These are phyloP conservation scores for Andrena minutula DNA, from an alignment of 2,888 invertebrate species.

Conservation along the genomic window DNA sequence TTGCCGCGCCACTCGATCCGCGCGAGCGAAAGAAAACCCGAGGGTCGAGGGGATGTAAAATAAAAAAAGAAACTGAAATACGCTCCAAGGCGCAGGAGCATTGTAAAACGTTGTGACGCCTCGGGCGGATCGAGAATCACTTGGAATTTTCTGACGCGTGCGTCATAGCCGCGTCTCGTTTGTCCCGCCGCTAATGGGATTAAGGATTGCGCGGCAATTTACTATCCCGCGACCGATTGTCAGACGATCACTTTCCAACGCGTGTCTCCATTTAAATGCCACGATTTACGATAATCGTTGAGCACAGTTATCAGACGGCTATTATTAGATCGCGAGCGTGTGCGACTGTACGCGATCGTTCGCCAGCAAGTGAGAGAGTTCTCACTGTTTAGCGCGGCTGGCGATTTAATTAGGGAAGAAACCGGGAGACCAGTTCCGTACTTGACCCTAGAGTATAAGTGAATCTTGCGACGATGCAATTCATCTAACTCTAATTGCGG, in stretches of 20 bases:
- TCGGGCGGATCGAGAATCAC: constrained; percentile 35
- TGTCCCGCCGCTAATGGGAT: constrained; percentile 25
- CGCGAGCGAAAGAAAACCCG: constrained; percentile 19
- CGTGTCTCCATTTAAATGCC: not conserved
- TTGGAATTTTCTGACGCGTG: constrained; percentile 28
- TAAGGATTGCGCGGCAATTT: constrained; percentile 19
- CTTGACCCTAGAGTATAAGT: constrained; percentile 1
- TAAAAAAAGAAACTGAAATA: not conserved
- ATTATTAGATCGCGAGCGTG: constrained; percentile 31
- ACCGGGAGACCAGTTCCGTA: constrained; percentile 7
- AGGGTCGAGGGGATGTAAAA: not conserved
- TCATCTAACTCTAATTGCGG: too few relatives aligned
- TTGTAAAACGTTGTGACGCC: not conserved
- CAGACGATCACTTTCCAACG: not conserved
- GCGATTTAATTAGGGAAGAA: constrained; percentile 39
- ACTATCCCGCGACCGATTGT: not conserved
- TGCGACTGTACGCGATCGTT: constrained; percentile 18
- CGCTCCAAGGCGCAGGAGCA: not conserved
- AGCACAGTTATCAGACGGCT: constrained; percentile 31
- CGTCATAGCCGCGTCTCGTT: constrained; percentile 20
- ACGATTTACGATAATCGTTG: constrained; percentile 18
- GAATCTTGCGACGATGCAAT: constrained; percentile 8
- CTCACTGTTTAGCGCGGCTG: constrained; percentile 41
- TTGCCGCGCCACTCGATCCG: constrained; percentile 11
- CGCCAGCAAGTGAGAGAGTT: constrained; percentile 48